Evolutionary conservation across 2,113 vertebrate species (phyloP).

Genomic region (Fulica atra): DNA sequence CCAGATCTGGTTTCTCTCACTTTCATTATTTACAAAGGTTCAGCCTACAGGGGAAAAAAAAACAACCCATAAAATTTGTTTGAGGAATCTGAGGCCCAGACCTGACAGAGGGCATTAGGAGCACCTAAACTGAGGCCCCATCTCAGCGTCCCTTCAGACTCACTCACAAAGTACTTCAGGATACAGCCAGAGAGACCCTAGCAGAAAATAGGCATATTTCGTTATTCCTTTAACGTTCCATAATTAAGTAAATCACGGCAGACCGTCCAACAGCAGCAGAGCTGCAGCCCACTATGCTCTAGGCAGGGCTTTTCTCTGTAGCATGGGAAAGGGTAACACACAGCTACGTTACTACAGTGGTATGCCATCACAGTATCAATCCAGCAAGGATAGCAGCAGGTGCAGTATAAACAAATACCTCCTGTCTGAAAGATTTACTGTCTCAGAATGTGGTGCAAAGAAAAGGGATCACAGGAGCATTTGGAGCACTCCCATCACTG

Average conservation of each 20-base stretch:
- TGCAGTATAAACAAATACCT: neutral
- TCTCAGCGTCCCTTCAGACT: neutral
- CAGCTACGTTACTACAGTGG: fast-evolving
- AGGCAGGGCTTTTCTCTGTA: neutral
- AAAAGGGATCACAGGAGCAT: neutral
- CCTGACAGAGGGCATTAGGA: neutral
- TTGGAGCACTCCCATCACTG: neutral
- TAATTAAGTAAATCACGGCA: neutral
- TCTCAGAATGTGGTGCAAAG: neutral
- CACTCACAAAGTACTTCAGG: neutral
- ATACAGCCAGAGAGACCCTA: neutral
- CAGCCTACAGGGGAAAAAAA: neutral
- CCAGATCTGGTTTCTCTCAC: neutral
- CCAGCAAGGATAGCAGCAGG: neutral
- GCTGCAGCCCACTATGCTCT: neutral
- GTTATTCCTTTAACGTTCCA: neutral
- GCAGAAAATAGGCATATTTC: neutral
- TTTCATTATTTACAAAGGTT: slow-evolving; percentile 16
- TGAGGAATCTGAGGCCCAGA: neutral
- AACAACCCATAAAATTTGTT: neutral
- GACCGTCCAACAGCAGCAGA: neutral
- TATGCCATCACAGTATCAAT: neutral
- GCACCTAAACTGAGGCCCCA: neutral
- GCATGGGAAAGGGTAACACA: neutral
- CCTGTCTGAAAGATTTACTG: neutral